Conservation (phyloP, 2,113 vertebrate genomes). For the Arothron firmamentum region DNA sequence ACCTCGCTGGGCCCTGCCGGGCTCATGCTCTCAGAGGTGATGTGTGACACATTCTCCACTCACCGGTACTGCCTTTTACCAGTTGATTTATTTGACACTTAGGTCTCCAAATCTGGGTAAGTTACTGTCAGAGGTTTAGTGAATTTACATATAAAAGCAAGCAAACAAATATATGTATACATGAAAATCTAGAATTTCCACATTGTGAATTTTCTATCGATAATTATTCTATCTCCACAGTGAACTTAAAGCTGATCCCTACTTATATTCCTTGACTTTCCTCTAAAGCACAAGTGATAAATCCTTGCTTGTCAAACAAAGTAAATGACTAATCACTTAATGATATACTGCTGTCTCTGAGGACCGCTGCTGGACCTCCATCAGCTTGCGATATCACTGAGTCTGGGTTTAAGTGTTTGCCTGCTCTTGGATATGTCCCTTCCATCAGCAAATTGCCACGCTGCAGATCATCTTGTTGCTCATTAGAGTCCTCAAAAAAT, state of each 20-base stretch:
- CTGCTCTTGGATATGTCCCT: conserved; percentile 23
- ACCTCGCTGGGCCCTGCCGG: conserved; percentile 61
- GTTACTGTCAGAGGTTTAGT: conserved; percentile 3
- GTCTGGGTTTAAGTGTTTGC: conserved; percentile 17
- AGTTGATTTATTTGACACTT: conserved; percentile 58
- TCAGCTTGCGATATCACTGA: conserved; percentile 39
- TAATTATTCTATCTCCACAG: conserved; percentile 4
- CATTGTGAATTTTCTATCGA: too few relatives aligned
- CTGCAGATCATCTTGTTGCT: conserved; percentile 9
- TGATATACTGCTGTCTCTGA: conserved; percentile 71
- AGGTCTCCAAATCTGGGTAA: conserved; percentile 19
- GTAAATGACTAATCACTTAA: conserved; percentile 72
- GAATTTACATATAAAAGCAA: background rate
- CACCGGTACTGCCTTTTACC: conserved; percentile 50
- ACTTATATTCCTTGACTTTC: conserved; percentile 33
- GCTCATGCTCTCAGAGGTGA: conserved; percentile 63
- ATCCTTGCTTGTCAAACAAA: conserved; percentile 76
- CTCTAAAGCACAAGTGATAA: conserved; percentile 67
- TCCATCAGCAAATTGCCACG: conserved; percentile 14
- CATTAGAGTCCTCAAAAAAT: conserved; percentile 14
- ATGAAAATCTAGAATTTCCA: background rate
- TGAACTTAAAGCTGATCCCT: conserved; percentile 12
- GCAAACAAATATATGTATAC: background rate
- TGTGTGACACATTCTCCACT: conserved; percentile 69
- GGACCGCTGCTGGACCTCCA: conserved; percentile 65